These are phyloP conservation scores for Urosaurus nigricauda DNA, from an alignment of 2,797 vertebrate species.

Conservation along the genomic window DNA sequence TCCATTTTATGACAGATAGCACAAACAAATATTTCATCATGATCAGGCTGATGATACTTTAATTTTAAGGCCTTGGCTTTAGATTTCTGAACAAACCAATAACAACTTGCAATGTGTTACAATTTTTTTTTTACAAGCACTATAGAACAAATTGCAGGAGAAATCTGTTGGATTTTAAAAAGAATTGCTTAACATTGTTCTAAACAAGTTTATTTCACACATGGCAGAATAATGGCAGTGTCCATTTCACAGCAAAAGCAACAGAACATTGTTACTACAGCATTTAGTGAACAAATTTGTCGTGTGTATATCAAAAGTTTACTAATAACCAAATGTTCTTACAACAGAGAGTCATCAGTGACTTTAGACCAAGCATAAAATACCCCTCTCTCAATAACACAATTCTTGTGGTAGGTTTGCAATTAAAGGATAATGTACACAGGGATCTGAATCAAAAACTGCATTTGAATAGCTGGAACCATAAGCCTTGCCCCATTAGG, in stretches of 20 bases:
- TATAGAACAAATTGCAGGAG: slow-evolving; percentile 34
- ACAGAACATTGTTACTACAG: neutral
- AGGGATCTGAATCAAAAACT: neutral
- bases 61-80: slow-evolving; percentile 43
- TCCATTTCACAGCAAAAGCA: neutral
- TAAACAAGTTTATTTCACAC: neutral
- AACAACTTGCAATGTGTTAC: neutral
- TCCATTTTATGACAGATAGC: slow-evolving; percentile 54
- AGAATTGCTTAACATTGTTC: neutral
- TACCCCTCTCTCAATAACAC: neutral
- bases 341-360: neutral
- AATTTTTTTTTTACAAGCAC: too few relatives aligned
- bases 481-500: neutral
- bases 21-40: slow-evolving; percentile 55
- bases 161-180: neutral
- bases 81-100: slow-evolving; percentile 42
- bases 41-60: slow-evolving; percentile 46
- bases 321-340: neutral
- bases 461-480: neutral
- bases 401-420: neutral
- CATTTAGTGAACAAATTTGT: neutral
- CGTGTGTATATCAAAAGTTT: neutral
- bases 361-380: neutral
- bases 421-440: neutral
- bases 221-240: neutral